Percentiles rank a stretch among this genome's conserved stretches.
These are phyloP conservation scores for Autographa pulchrina DNA, from an alignment of 2,888 invertebrate genomes.

Conservation along the genomic window DNA sequence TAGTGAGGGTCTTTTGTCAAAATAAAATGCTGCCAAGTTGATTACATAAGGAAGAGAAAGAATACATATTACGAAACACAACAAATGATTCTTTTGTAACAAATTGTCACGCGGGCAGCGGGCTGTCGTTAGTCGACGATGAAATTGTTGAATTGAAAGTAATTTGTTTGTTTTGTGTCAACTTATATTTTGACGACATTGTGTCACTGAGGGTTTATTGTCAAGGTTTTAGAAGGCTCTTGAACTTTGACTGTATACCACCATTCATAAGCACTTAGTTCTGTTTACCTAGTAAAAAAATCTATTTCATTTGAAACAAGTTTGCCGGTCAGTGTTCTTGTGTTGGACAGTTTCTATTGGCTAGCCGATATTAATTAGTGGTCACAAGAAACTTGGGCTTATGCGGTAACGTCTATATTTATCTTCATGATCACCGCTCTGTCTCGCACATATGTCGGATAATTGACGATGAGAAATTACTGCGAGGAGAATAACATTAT, in stretches of 20 bases:
- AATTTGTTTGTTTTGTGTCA: constrained; percentile 12
- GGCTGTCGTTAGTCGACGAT: constrained; percentile 23
- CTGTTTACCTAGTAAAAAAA: background rate
- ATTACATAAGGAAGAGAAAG: constrained; percentile 27
- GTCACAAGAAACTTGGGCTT: constrained; percentile 44
- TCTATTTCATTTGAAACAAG: constrained; percentile 11
- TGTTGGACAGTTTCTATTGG: constrained; percentile 42
- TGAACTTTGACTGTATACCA: background rate
- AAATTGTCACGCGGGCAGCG: background rate
- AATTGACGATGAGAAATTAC: constrained; percentile 52
- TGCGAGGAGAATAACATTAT: constrained; percentile 18
- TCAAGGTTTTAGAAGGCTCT: background rate
- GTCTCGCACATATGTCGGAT: constrained; percentile 52
- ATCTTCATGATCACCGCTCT: constrained; percentile 53
- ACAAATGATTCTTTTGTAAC: constrained; percentile 15
- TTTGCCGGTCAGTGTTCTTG: constrained; percentile 10
- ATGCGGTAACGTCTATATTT: constrained; percentile 61
- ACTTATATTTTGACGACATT: background rate
- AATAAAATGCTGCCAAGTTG: constrained; percentile 21
- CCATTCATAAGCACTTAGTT: background rate
- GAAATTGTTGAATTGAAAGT: background rate
- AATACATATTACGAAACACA: constrained; percentile 25
- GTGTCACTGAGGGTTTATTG: background rate
- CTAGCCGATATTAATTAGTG: constrained; percentile 58
- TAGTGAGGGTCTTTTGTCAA: constrained; percentile 21